Percentiles rank a stretch among this genome's conserved stretches.
phyloP scores from a whole-genome alignment of 2,113 vertebrate genomes.

The Eudyptes chrysolophus region DNA sequence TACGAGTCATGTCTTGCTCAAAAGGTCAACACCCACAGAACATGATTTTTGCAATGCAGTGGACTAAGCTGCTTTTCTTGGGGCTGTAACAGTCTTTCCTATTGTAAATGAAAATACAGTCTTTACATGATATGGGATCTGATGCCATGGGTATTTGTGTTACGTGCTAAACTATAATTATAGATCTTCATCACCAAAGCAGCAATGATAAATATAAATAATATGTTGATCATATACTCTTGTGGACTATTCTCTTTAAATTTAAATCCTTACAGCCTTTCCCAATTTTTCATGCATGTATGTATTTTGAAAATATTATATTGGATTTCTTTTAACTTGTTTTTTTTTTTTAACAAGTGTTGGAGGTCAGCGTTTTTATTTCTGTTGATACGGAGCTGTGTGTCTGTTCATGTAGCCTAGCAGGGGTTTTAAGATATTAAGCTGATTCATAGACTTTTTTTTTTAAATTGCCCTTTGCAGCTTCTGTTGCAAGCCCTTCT shows the following conservation, averaged over 20 bases:
- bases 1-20: background rate
- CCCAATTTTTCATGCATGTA: background rate
- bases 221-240: background rate
- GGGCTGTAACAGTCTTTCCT: background rate
- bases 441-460: background rate
- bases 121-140: background rate
- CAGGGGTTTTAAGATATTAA: background rate
- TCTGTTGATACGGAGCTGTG: background rate
- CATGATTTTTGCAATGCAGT: background rate
- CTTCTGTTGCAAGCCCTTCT: background rate
- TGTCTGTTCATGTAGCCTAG: background rate
- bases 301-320: background rate
- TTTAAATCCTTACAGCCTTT: background rate
- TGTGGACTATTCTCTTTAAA: background rate
- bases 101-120: background rate
- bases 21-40: conserved; percentile 41
- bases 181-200: background rate
- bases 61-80: background rate
- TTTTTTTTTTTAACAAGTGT: background rate
- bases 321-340: background rate
- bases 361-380: background rate
- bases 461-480: background rate
- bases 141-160: background rate
- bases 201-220: background rate
- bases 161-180: background rate